Evolutionary conservation across 2,888 invertebrate genomes (phyloP), one percentile per base, ranked within the genome.

Genomic region (Tridacna crocea): DNA sequence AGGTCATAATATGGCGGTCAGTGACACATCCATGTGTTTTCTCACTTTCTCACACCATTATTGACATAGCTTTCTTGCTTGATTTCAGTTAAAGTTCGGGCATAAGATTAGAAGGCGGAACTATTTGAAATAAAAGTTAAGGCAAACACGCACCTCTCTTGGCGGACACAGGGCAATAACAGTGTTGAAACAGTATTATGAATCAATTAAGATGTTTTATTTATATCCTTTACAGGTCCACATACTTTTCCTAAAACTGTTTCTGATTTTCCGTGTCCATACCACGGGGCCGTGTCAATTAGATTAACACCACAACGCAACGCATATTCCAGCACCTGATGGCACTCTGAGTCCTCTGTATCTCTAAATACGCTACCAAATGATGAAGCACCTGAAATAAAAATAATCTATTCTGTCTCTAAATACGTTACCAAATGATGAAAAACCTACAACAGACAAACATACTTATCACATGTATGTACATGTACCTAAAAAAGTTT

Each of bases 211-310:
- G 3, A 36, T 36, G 36, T 8, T 36, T 36, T 36, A 36, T 8
- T 36, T 36, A 36, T 36, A 36, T 8, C 36, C 36, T 36, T 2
- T 36, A 36, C 36, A 36, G 36, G 36, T 36, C 36, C 36, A 36
- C 46, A 22, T 65, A 78, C 95, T 95, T 97, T 96, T 85, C 98
- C 99, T 27, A 98, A 95, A 17, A 97, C 95, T 85, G 95, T 95
- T 94, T 99, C 98, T 0, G 98, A 97, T 82, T 95, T 96, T 0
- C 98, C 97, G 92, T 98, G 97, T 0, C 99, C 99, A 93, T 99
- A 99, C 96, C 96, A 99, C 0, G 98, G 98, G 0, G 97, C 97
- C 0, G 98, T 98, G 93, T 99, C 99, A 80, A 99, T 96, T 91
- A 97, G 98, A 95, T 99, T 99, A 24, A 99, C 96, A 11, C 98